Evolutionary conservation across 2,888 invertebrate genomes (phyloP).

Genomic region (Folsomia manolachei): DNA sequence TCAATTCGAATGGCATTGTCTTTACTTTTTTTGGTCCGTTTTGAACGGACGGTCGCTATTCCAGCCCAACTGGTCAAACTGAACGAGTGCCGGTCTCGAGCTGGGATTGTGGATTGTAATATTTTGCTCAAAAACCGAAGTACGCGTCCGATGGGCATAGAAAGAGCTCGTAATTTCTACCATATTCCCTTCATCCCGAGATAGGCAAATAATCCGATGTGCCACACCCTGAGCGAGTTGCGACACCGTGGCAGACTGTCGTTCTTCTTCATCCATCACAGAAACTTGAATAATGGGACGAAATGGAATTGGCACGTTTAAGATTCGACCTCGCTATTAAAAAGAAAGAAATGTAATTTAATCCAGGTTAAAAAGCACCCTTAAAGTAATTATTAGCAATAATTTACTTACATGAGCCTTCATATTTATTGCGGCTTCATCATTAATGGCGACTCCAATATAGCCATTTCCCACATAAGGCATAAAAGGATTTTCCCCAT

Average conservation of each 20-base stretch:
- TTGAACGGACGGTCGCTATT: constrained; percentile 63
- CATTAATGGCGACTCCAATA: constrained; percentile 65
- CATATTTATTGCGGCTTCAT: constrained; percentile 66
- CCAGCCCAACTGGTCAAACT: constrained; percentile 63
- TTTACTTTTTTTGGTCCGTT: constrained; percentile 58
- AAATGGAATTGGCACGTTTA: constrained; percentile 66
- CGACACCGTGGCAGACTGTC: constrained; percentile 67
- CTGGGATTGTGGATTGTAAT: constrained; percentile 73
- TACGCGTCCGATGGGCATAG: constrained; percentile 76
- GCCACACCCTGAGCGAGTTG: constrained; percentile 65
- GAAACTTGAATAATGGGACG: constrained; percentile 64
- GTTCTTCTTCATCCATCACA: constrained; percentile 59
- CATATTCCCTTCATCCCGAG: constrained; percentile 38
- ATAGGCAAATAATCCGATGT: constrained; percentile 56
- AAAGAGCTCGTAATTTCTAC: constrained; percentile 56
- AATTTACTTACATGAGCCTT: constrained; percentile 54
- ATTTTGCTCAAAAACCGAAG: constrained; percentile 76
- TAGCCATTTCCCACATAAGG: constrained; percentile 75
- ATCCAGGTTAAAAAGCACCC: neutral
- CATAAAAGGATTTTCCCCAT: constrained; percentile 61
- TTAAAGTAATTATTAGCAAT: neutral
- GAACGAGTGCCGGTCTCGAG: constrained; percentile 61
- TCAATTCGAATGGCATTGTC: neutral
- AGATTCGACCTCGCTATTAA: constrained; percentile 59
- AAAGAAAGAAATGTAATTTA: neutral